Conservation (phyloP, 2,797 vertebrate genomes). For the Falco columbarius region DNA sequence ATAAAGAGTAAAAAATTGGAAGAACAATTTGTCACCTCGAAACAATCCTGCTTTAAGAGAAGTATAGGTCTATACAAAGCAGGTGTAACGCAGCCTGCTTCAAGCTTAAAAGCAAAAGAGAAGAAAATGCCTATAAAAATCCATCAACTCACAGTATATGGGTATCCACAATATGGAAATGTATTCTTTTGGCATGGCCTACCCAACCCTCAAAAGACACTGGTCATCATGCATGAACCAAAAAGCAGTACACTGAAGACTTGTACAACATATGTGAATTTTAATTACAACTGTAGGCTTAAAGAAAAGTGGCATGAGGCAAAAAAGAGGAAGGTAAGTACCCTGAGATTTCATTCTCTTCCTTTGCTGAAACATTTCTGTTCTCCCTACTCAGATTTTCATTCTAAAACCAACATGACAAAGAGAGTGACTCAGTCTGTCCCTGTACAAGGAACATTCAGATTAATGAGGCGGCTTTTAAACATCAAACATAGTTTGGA, state of each 20-base stretch:
- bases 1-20: neutral
- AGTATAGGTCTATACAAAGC: neutral
- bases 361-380: neutral
- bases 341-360: neutral
- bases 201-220: neutral
- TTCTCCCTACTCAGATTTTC: neutral
- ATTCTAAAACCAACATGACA: neutral
- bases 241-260: neutral
- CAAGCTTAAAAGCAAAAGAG: neutral
- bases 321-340: neutral
- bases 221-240: neutral
- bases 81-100: neutral
- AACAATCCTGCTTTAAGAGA: neutral
- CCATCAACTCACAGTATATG: neutral
- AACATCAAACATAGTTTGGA: neutral
- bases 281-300: neutral
- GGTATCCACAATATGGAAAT: neutral
- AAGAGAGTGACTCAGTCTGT: neutral
- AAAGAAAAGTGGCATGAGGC: neutral
- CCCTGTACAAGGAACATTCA: neutral
- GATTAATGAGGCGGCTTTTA: neutral
- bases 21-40: neutral
- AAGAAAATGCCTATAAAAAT: neutral
- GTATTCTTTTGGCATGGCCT: neutral
- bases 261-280: neutral